Conservation (phyloP, 2,888 invertebrate genomes). For the Vannuccia rotundouncinata region DNA sequence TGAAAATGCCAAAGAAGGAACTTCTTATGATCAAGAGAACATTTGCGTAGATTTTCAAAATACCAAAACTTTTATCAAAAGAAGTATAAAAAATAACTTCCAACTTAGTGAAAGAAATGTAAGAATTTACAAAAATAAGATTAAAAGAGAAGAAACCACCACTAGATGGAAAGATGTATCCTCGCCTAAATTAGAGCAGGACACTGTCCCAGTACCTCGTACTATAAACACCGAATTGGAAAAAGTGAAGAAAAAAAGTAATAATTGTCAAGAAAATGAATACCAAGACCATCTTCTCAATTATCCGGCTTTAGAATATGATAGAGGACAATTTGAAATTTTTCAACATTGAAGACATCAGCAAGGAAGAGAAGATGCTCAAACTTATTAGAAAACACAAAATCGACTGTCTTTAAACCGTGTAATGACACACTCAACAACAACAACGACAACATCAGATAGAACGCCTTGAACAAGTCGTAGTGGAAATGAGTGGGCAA, state of each 20-base stretch:
- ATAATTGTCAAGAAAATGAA: neutral
- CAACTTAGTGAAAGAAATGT: neutral
- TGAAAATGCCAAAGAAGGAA: neutral
- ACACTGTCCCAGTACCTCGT: neutral
- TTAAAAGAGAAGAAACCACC: neutral
- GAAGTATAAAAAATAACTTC: neutral
- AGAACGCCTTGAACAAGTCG: too few relatives aligned
- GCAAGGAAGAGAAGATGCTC: neutral
- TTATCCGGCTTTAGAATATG: neutral
- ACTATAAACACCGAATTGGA: too few relatives aligned
- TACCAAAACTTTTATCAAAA: neutral
- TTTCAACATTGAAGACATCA: neutral
- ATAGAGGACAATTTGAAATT: neutral
- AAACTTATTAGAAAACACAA: neutral
- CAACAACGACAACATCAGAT: neutral
- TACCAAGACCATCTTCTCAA: neutral
- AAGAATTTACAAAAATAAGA: neutral
- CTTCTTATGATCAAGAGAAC: neutral
- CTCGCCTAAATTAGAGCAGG: neutral
- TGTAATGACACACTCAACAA: neutral
- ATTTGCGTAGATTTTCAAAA: neutral
- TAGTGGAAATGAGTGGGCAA: too few relatives aligned
- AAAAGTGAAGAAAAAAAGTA: too few relatives aligned
- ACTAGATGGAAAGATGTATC: neutral
- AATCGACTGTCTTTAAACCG: neutral